phyloP scores from a whole-genome alignment of 1,140 invertebrate species.

The Metaphire vulgaris region DNA sequence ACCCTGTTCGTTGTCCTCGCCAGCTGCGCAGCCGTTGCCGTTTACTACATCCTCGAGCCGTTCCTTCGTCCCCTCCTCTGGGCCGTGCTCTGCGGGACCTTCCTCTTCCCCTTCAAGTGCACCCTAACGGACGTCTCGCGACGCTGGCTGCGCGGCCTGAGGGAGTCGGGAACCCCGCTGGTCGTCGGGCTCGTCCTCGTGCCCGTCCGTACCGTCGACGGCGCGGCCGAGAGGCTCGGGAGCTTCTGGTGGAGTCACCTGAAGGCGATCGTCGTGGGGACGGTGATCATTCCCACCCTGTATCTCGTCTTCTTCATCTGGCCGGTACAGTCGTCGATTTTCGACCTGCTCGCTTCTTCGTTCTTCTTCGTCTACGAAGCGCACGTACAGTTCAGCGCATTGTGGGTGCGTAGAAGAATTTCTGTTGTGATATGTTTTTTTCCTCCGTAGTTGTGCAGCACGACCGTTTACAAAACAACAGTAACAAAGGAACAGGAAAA shows the following conservation, averaged over 20 bases:
- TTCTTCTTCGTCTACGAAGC: slow-evolving; percentile 42
- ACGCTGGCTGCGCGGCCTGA: slow-evolving; percentile 60
- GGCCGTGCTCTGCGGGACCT: slow-evolving; percentile 83
- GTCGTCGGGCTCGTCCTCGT: slow-evolving; percentile 64
- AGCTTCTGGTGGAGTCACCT: slow-evolving; percentile 43
- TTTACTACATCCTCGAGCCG: slow-evolving; percentile 77
- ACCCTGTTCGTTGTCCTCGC: slow-evolving; percentile 47
- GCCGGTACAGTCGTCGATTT: slow-evolving; percentile 32
- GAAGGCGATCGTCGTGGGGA: slow-evolving; percentile 39
- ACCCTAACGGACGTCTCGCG: slow-evolving; percentile 63
- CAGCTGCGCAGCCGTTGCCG: slow-evolving; percentile 53
- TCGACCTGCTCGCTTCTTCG: slow-evolving; percentile 35
- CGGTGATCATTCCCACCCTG: slow-evolving; percentile 9
- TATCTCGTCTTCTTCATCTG: slow-evolving; percentile 13
- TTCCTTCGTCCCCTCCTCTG: slow-evolving; percentile 87
- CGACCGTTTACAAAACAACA: too few species aligned
- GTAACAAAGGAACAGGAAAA: too few species aligned
- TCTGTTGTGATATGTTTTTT: neutral
- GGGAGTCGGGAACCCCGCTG: slow-evolving; percentile 54
- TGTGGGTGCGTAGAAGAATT: slow-evolving; percentile 42
- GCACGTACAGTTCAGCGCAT: slow-evolving; percentile 45
- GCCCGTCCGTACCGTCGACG: slow-evolving; percentile 66
- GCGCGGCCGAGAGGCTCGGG: slow-evolving; percentile 65
- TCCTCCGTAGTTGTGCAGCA: neutral
- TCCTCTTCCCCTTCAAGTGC: slow-evolving; percentile 80